A percentile compares a stretch with the other conserved stretches of the same genome.
Evolutionary conservation across 2,113 vertebrate species (phyloP).

Genomic region (Tautogolabrus adspersus): DNA sequence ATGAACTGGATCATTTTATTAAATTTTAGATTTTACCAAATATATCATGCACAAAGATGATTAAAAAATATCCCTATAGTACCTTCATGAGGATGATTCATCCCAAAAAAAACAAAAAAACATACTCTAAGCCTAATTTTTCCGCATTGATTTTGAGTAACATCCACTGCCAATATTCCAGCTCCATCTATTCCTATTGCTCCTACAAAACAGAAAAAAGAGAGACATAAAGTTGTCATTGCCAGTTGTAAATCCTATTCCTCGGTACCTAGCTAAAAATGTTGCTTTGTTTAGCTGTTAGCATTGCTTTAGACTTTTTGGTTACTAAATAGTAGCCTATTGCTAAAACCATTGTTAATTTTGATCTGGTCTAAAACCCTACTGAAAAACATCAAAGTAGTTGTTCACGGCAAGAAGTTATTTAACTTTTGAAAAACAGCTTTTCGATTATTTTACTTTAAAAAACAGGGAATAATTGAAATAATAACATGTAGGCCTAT

Average conservation of each 20-base stretch:
- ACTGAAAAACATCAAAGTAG: too few relatives aligned
- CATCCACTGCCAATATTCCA: slow-evolving; percentile 64
- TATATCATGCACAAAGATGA: slow-evolving; percentile 2
- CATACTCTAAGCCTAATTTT: slow-evolving; percentile 4
- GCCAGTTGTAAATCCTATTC: slow-evolving; percentile 89
- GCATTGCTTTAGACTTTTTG: too few relatives aligned
- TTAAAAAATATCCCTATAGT: slow-evolving; percentile 16
- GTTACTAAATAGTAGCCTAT: too few relatives aligned
- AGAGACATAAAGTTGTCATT: slow-evolving; percentile 78
- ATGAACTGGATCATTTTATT: neutral
- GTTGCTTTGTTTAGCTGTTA: too few relatives aligned
- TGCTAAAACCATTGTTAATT: too few relatives aligned
- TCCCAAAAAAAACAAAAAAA: neutral
- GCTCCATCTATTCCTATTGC: slow-evolving; percentile 61
- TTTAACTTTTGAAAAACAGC: too few relatives aligned
- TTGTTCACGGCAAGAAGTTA: too few relatives aligned
- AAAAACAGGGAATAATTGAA: too few relatives aligned
- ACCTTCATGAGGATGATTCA: slow-evolving; percentile 11
- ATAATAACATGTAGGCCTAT: too few relatives aligned
- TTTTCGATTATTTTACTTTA: too few relatives aligned
- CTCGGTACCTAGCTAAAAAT: slow-evolving; percentile 45
- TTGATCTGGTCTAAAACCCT: too few relatives aligned
- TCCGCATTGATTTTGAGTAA: slow-evolving; percentile 3
- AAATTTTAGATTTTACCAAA: neutral
- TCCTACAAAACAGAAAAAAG: slow-evolving; percentile 50